phyloP scores from a whole-genome alignment of 2,888 invertebrate genomes.

The Caenorhabditis drosophilae region DNA sequence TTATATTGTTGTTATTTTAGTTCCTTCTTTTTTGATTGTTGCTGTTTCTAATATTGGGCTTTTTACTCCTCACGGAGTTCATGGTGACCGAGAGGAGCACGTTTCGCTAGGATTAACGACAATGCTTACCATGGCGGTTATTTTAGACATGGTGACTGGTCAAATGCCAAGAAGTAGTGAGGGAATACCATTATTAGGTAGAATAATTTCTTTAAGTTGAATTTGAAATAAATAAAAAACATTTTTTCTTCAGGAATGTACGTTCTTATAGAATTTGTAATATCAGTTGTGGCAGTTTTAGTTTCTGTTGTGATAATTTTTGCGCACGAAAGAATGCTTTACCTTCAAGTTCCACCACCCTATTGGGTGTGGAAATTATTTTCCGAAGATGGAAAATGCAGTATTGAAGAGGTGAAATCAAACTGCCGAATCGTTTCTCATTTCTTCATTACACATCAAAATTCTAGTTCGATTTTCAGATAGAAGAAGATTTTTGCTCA shows the following conservation, averaged over 20 bases:
- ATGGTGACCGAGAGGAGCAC: conserved; percentile 56
- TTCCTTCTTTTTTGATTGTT: conserved; percentile 56
- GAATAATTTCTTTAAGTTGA: not conserved
- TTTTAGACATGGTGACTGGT: conserved; percentile 55
- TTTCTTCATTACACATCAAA: not conserved
- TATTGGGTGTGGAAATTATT: conserved; percentile 43
- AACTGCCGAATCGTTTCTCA: not conserved
- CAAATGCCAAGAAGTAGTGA: conserved; percentile 56
- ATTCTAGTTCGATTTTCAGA: conserved; percentile 18
- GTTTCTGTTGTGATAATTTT: conserved; percentile 54
- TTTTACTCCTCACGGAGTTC: conserved; percentile 56
- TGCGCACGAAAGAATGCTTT: conserved; percentile 49
- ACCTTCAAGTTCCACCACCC: conserved; percentile 43
- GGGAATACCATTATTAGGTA: conserved; percentile 52
- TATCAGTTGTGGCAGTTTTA: conserved; percentile 49
- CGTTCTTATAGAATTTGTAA: conserved; percentile 50
- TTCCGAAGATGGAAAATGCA: conserved; percentile 19
- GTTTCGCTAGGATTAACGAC: conserved; percentile 56
- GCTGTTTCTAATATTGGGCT: conserved; percentile 54
- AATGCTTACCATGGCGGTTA: conserved; percentile 58
- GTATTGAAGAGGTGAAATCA: conserved; percentile 26
- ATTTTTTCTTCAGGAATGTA: conserved; percentile 42
- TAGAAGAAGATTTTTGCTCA: conserved; percentile 46
- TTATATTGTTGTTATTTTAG: conserved; percentile 54
- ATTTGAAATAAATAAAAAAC: not conserved